Evolutionary conservation across 2,797 vertebrate species (phyloP).

Genomic region (Argya squamiceps): DNA sequence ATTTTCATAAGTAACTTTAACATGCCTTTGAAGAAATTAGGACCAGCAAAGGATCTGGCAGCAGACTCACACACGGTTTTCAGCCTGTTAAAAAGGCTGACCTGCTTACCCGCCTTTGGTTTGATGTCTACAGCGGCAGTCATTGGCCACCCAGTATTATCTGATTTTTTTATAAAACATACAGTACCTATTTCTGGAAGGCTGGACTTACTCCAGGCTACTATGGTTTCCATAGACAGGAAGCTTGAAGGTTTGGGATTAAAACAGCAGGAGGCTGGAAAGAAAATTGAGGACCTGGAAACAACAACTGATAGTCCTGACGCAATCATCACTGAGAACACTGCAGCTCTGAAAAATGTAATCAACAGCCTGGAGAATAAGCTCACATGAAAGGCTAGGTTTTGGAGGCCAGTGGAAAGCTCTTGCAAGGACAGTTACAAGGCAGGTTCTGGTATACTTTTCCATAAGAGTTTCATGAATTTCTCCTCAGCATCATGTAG

Average conservation of each 20-base stretch:
- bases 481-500: not conserved
- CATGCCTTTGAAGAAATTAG: conserved; percentile 16
- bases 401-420: not conserved
- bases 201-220: conserved; percentile 30
- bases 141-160: not conserved
- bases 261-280: conserved; percentile 48
- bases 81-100: not conserved
- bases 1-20: not conserved
- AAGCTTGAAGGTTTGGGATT: conserved; percentile 52
- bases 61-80: not conserved
- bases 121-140: not conserved
- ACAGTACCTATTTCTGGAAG: conserved; percentile 19
- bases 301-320: conserved; percentile 45
- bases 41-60: not conserved
- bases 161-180: conserved; percentile 23
- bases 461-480: not conserved
- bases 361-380: conserved; percentile 20
- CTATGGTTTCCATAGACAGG: conserved; percentile 59
- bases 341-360: conserved; percentile 23
- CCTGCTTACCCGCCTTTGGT: not conserved
- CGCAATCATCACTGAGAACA: conserved; percentile 5
- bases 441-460: not conserved
- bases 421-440: not conserved
- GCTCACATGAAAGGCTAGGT: not conserved
- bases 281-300: conserved; percentile 63